phyloP scores from a whole-genome alignment of 2,113 vertebrate species.

The Corapipo altera region DNA sequence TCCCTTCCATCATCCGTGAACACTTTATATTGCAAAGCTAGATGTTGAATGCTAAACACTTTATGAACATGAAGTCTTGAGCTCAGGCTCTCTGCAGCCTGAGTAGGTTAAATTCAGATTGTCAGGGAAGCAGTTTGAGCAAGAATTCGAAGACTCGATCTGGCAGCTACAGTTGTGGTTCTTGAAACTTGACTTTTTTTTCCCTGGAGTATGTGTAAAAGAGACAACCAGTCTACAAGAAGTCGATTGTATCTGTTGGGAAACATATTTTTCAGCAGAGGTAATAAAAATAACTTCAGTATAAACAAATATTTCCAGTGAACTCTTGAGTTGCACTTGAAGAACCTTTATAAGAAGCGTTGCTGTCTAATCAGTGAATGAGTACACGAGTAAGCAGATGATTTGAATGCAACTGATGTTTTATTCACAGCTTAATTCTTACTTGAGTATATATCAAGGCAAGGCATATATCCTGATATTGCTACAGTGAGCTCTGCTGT shows the following conservation, averaged over 20 bases:
- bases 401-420: background rate
- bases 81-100: background rate
- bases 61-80: background rate
- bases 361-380: background rate
- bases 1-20: background rate
- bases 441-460: background rate
- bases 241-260: background rate
- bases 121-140: background rate
- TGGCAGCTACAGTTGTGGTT: background rate
- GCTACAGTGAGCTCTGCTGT: background rate
- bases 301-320: background rate
- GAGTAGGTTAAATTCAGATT: background rate
- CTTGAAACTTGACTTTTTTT: background rate
- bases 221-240: background rate
- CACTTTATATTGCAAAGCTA: background rate
- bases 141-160: background rate
- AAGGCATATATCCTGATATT: background rate
- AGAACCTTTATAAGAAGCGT: background rate
- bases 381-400: background rate
- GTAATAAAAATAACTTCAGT: background rate
- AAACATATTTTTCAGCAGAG: background rate
- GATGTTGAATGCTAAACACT: background rate
- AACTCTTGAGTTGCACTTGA: background rate
- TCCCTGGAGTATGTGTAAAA: rapidly evolving
- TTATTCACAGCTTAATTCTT: background rate